These are phyloP conservation scores for Trichogramma evanescens DNA, from an alignment of 2,888 invertebrate genomes.

Conservation along the genomic window DNA sequence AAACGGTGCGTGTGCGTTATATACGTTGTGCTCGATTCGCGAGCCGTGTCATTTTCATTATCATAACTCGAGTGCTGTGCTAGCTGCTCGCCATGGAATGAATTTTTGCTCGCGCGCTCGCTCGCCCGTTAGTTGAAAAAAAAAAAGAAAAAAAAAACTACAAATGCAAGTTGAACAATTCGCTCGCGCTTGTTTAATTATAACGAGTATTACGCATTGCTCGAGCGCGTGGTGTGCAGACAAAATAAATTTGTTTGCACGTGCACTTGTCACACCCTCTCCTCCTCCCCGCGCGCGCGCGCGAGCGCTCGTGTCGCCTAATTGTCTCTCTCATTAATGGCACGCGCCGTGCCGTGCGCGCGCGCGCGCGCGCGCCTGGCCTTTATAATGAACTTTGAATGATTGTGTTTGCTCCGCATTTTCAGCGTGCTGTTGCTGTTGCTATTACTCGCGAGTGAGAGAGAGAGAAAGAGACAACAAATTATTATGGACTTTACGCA, in stretches of 20 bases:
- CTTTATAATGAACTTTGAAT: conserved; percentile 23
- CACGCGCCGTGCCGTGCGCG: background rate
- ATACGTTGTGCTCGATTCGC: too few species aligned
- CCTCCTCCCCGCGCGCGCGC: background rate
- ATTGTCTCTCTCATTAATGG: conserved; percentile 22
- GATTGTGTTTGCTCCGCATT: conserved; percentile 22
- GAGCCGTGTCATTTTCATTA: too few species aligned
- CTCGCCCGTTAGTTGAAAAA: too few species aligned
- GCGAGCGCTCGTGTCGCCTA: conserved; percentile 11
- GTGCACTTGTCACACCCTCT: background rate
- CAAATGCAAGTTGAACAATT: too few species aligned
- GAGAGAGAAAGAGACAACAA: background rate
- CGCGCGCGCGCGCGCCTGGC: too few species aligned
- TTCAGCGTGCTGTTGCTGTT: conserved; percentile 13
- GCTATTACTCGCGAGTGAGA: too few species aligned
- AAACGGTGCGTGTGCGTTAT: too few species aligned
- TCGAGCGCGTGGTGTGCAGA: too few species aligned
- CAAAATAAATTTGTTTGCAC: conserved; percentile 23
- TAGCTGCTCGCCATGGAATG: background rate
- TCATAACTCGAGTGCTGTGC: too few species aligned
- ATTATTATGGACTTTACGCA: conserved; percentile 8
- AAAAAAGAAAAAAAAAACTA: too few species aligned
- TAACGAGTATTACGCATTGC: conserved; percentile 11
- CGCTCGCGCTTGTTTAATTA: conserved; percentile 19
- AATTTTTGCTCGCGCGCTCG: background rate